phyloP scores from a whole-genome alignment of 1,140 invertebrate species.

The Dufourea novaeangliae region DNA sequence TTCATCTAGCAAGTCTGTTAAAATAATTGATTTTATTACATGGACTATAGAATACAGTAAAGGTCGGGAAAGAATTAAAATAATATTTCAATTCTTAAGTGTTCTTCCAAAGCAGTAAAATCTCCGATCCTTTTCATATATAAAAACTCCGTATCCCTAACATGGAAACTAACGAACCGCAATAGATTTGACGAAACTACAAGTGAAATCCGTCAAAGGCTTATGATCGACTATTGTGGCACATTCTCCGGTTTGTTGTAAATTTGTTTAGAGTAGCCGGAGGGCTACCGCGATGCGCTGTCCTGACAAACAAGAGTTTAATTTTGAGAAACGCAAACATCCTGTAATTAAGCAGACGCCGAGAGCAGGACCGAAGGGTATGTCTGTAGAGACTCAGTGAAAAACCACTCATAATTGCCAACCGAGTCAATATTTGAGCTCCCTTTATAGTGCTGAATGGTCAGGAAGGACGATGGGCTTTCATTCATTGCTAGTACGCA shows the following conservation, averaged over 20 bases:
- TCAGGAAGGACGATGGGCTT: slow-evolving; percentile 41
- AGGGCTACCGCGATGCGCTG: slow-evolving; percentile 54
- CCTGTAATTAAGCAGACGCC: slow-evolving; percentile 67
- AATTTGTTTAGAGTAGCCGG: slow-evolving; percentile 68
- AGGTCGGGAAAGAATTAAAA: background rate
- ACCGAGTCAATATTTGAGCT: slow-evolving; percentile 69
- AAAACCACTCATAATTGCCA: slow-evolving; percentile 71
- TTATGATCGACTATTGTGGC: slow-evolving; percentile 59
- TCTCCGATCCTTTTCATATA: background rate
- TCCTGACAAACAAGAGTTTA: slow-evolving; percentile 59
- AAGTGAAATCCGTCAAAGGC: slow-evolving; percentile 34
- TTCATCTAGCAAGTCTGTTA: too few species aligned
- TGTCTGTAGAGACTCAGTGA: slow-evolving; percentile 54
- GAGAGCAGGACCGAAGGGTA: slow-evolving; percentile 62
- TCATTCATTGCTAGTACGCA: slow-evolving; percentile 39
- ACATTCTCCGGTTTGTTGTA: slow-evolving; percentile 56
- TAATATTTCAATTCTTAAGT: background rate
- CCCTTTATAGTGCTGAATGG: slow-evolving; percentile 67
- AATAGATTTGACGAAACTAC: slow-evolving; percentile 1
- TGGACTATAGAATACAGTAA: background rate
- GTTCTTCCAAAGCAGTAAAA: slow-evolving; percentile 1
- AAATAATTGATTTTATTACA: too few species aligned
- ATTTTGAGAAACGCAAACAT: slow-evolving; percentile 73
- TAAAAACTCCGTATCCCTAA: background rate
- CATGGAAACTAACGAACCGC: background rate